Evolutionary conservation across 2,888 invertebrate genomes (phyloP).

Genomic region (Aporophyla nigra): DNA sequence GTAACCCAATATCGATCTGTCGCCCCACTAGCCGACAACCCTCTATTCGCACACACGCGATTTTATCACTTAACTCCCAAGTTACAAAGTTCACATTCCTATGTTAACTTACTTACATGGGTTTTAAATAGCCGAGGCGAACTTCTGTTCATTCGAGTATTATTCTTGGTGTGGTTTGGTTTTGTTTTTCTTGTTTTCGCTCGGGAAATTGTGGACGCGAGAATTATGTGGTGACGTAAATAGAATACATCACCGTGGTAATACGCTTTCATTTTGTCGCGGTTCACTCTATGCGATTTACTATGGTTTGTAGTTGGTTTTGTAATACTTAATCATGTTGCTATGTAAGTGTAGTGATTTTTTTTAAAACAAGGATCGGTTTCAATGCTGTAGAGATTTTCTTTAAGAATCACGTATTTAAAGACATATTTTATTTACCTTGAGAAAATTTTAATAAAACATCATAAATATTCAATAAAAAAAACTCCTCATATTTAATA

Average conservation of each 20-base stretch:
- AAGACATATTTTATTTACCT: not conserved
- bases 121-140: constrained; percentile 79
- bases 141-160: constrained; percentile 76
- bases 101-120: constrained; percentile 57
- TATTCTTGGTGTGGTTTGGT: constrained; percentile 67
- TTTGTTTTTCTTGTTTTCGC: constrained; percentile 65
- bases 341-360: not conserved
- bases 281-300: constrained; percentile 21
- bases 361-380: not conserved
- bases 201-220: constrained; percentile 58
- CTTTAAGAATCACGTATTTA: not conserved
- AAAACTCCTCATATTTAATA: constrained; percentile 19
- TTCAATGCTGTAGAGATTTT: not conserved
- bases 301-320: constrained; percentile 20
- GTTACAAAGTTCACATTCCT: constrained; percentile 76
- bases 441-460: constrained; percentile 8
- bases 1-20: constrained; percentile 87
- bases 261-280: constrained; percentile 20
- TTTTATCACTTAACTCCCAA: constrained; percentile 74
- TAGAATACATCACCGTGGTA: constrained; percentile 50
- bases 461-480: constrained; percentile 26
- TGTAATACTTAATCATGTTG: constrained; percentile 17
- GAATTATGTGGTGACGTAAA: constrained; percentile 61
- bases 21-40: constrained; percentile 89
- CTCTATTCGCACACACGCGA: constrained; percentile 75